These are phyloP conservation scores for Aphyosemion australe DNA, from an alignment of 2,113 vertebrate species.

Conservation along the genomic window DNA sequence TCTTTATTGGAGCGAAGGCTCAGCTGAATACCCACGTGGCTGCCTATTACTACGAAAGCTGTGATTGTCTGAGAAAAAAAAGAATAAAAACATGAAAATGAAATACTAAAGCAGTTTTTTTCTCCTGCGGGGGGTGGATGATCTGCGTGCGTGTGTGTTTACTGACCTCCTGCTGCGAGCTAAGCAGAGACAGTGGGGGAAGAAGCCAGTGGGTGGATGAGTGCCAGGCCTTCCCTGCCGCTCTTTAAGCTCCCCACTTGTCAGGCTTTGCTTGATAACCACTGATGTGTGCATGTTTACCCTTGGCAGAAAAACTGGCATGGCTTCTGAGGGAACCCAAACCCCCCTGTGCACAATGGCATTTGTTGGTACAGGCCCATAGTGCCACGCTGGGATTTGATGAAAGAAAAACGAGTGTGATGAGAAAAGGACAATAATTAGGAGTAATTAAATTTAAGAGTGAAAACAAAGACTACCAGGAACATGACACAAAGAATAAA, in stretches of 20 bases:
- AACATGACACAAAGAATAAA: not conserved
- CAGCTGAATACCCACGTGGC: conserved; percentile 25
- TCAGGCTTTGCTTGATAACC: conserved; percentile 65
- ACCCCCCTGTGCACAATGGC: conserved; percentile 60
- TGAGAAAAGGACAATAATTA: conserved; percentile 6
- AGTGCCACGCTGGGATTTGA: conserved; percentile 44
- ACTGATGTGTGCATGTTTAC: conserved; percentile 34
- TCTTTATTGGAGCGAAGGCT: conserved; percentile 26
- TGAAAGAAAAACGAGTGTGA: conserved; percentile 52
- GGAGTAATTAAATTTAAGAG: conserved; percentile 15
- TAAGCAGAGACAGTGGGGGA: conserved; percentile 53
- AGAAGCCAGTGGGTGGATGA: conserved; percentile 56
- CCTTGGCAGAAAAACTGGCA: conserved; percentile 21
- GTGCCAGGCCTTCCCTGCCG: conserved; percentile 61
- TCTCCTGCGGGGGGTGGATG: conserved; percentile 39
- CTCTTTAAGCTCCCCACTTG: conserved; percentile 63
- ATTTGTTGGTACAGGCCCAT: conserved; percentile 62
- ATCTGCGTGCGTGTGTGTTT: conserved; percentile 22
- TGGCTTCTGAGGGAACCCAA: conserved; percentile 27
- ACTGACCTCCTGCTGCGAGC: conserved; percentile 57
- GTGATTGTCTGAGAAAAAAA: conserved; percentile 35
- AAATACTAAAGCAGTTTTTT: conserved; percentile 54
- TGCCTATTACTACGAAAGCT: conserved; percentile 13
- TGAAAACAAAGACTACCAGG: conserved; percentile 9
- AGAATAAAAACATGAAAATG: conserved; percentile 54